Base-by-base conservation (phyloP, 2,888 invertebrate species). In the Himalopsyche japonica region DNA sequence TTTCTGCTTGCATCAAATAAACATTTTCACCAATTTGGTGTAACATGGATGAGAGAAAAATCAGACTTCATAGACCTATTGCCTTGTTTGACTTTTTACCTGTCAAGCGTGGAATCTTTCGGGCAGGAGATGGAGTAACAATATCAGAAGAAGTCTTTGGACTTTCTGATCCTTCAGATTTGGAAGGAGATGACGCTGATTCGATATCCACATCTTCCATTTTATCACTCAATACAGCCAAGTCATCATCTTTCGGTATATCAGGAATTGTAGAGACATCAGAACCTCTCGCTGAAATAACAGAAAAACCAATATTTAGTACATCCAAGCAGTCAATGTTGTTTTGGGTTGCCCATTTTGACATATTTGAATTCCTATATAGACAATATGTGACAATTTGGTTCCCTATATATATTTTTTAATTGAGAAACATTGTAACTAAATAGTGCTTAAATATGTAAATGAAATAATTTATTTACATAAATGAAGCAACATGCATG, bases 191-290 rank as follows among this genome's bases (percentile, higher is more conserved):
- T 4, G 78, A 32, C n/a, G 30, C 78, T 0, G 84, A 81, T 37
- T 84, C 81, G 30, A 81, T 80, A 27, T 80, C 83, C 43, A 64
- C 80, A 34, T 83, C 80, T 15, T 80, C 80, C 12, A 49, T 76
- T 24, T 80, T 48, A 10, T n/a, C 43, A 20, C 70, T 70, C 24
- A 70, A 27, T 10, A 30, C 24, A 1, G 27, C 27, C 1, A 70
- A 6, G 8, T 70, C 70, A 5, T 70, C 43, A 24, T 78, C 18
- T 37, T 82, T 82, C 27, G 47, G 34, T n/a, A 18, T 10, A 49
- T 76, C 76, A 10, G 32, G 18, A n/a, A 18, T 15, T 20, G 24
- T 24, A 37, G 34, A 37, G 20, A 37, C 43, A 10, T 77, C 37
- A 12, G 77, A 77, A 5, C 37, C 37, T 34, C 20, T 8, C 1